Percentiles rank a stretch among this genome's conserved stretches.
These are phyloP conservation scores for Cheilosia urbana DNA, from an alignment of 2,888 invertebrate species.

Conservation along the genomic window DNA sequence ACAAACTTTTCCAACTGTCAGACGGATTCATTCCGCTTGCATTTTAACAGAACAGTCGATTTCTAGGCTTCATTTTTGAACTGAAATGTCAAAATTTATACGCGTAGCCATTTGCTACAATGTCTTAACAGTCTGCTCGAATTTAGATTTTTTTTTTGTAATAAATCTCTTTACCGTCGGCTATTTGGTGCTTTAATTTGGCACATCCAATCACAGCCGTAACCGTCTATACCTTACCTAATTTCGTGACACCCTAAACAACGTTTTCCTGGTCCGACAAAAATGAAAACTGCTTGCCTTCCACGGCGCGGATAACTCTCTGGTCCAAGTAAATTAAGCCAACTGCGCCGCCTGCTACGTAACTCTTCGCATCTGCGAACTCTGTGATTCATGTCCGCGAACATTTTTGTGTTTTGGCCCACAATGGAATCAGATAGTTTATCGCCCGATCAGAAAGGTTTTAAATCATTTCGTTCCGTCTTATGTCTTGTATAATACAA, in stretches of 20 bases:
- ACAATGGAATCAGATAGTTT: conserved; percentile 75
- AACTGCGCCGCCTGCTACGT: conserved; percentile 41
- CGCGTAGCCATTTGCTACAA: too few species aligned
- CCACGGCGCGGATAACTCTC: background rate
- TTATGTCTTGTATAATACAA: conserved; percentile 53
- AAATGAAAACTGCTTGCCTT: background rate
- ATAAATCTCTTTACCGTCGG: too few species aligned
- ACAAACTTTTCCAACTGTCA: too few species aligned
- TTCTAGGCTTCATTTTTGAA: too few species aligned
- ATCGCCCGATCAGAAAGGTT: conserved; percentile 73
- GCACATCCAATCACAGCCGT: background rate
- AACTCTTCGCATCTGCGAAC: conserved; percentile 67
- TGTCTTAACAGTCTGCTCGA: too few species aligned
- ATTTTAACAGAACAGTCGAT: too few species aligned
- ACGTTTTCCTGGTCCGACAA: background rate
- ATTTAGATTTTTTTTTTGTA: too few species aligned
- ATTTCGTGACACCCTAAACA: conserved; percentile 4
- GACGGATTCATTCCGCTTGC: too few species aligned
- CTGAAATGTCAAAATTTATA: too few species aligned
- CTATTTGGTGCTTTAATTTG: background rate
- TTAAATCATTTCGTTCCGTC: conserved; percentile 74
- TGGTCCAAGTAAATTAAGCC: conserved; percentile 11
- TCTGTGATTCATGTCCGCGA: conserved; percentile 60
- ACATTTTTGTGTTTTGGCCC: conserved; percentile 65
- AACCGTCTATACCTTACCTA: background rate